Conservation (phyloP, 2,113 vertebrate species). For the Philantomba maxwellii region DNA sequence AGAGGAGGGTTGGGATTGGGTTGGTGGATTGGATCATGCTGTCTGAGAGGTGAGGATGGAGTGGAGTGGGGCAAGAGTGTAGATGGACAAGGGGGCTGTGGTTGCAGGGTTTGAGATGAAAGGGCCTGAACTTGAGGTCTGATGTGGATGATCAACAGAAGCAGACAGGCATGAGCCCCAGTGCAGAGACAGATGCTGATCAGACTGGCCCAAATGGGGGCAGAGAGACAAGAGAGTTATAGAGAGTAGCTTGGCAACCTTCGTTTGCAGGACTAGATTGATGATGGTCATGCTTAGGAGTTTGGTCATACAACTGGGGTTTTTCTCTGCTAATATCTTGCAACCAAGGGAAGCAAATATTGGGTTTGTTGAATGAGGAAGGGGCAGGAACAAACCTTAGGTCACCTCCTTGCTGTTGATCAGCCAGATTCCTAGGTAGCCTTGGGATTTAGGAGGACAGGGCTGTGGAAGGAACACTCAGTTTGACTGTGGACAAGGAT, state of each 20-base stretch:
- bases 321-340: not conserved
- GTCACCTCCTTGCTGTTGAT: not conserved
- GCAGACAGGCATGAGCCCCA: not conserved
- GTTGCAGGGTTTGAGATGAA: not conserved
- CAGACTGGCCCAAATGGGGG: not conserved
- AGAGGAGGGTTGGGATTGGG: not conserved
- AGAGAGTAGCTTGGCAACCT: not conserved
- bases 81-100: not conserved
- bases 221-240: not conserved
- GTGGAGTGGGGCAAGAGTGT: not conserved
- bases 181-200: not conserved
- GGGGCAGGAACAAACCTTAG: not conserved
- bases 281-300: not conserved
- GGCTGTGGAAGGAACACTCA: not conserved
- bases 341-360: not conserved
- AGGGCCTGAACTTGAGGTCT: not conserved
- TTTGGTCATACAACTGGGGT: not conserved
- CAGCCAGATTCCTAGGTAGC: not conserved
- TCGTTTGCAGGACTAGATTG: not conserved
- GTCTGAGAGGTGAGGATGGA: not conserved
- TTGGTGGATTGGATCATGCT: not conserved
- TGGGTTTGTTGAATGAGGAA: constrained; percentile 6
- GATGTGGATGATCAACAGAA: not conserved
- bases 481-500: not conserved
- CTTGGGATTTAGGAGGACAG: not conserved